Conservation (phyloP, 2,113 vertebrate genomes). For the Origma solitaria region DNA sequence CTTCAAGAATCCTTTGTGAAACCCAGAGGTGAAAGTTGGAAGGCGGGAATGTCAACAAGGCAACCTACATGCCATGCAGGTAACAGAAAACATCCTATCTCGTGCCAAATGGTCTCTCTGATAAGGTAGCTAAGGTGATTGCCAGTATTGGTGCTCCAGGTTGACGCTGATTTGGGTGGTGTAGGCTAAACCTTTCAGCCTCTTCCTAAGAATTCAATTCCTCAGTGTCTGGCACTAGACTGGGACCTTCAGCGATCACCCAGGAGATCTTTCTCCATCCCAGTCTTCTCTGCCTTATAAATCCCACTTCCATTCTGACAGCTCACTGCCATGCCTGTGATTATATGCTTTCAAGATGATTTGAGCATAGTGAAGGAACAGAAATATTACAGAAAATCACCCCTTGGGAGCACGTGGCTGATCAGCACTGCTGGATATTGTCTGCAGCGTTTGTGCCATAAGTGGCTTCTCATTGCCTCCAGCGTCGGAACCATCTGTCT, state of each 20-base stretch:
- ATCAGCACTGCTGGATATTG: not conserved
- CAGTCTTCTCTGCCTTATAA: not conserved
- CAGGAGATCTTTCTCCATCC: not conserved
- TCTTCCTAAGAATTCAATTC: not conserved
- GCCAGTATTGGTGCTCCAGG: accelerated
- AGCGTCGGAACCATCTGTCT: not conserved
- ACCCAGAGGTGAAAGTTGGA: not conserved
- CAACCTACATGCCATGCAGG: not conserved
- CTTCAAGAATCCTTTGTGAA: not conserved
- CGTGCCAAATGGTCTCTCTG: not conserved
- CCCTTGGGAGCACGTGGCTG: not conserved
- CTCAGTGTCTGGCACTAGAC: accelerated
- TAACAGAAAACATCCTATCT: not conserved
- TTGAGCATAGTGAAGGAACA: not conserved
- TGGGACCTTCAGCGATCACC: not conserved
- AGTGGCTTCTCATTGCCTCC: not conserved
- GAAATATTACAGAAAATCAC: not conserved
- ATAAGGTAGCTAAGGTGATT: not conserved
- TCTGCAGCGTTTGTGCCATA: not conserved
- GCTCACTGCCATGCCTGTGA: not conserved
- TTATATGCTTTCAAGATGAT: not conserved
- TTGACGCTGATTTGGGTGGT: not conserved
- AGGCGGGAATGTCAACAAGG: not conserved
- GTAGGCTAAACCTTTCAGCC: not conserved
- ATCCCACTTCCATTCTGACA: not conserved